Conservation (phyloP, 2,797 vertebrate species). For the Brotogeris chrysoptera region DNA sequence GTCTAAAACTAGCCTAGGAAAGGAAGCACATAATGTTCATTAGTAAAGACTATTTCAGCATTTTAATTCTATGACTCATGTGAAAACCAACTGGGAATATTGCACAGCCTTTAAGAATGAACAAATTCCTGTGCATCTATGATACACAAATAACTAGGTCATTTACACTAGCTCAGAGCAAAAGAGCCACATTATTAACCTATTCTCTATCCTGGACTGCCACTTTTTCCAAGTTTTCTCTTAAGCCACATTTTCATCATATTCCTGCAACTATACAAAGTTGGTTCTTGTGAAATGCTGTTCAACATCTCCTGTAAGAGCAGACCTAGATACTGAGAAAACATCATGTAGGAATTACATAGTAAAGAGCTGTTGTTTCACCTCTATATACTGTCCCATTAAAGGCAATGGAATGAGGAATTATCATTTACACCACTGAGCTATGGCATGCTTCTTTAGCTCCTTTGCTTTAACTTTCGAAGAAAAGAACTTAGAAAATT, state of each 20-base stretch:
- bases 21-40: background rate
- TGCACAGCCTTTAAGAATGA: background rate
- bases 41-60: background rate
- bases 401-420: background rate
- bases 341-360: background rate
- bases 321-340: background rate
- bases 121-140: background rate
- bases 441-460: background rate
- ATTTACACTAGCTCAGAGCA: background rate
- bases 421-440: background rate
- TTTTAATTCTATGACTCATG: background rate
- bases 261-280: background rate
- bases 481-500: background rate
- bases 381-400: background rate
- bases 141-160: background rate
- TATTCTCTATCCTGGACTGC: background rate
- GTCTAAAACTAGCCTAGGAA: background rate
- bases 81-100: background rate
- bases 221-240: background rate
- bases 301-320: background rate
- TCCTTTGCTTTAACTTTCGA: background rate
- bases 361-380: background rate
- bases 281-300: background rate
- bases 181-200: background rate
- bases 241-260: background rate